These are phyloP conservation scores for Drosophila yooni DNA, from an alignment of 2,888 invertebrate species.

Conservation along the genomic window DNA sequence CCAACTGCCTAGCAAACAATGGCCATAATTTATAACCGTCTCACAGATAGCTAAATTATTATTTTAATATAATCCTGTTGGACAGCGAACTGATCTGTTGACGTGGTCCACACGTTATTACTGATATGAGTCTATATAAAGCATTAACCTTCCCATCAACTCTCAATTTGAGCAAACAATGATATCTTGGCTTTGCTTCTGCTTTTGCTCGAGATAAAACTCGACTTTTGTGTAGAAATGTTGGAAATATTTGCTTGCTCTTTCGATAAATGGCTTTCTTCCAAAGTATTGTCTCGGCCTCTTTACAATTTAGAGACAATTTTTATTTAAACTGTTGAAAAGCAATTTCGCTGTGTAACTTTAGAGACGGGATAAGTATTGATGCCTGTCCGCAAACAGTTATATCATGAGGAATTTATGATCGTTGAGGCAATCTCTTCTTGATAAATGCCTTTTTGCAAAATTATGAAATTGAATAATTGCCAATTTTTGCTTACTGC, in stretches of 20 bases:
- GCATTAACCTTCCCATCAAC: not conserved
- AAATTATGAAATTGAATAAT: not conserved
- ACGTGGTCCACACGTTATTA: not conserved
- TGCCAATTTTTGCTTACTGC: not conserved
- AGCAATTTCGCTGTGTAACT: not conserved
- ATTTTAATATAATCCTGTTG: not conserved
- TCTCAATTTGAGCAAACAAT: not conserved
- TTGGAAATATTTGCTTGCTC: not conserved
- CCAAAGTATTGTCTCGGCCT: not conserved
- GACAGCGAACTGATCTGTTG: not conserved
- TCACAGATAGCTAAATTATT: conserved; percentile 8
- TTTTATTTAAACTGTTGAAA: not conserved
- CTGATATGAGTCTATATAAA: not conserved
- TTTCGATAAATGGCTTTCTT: not conserved
- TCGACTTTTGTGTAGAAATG: not conserved
- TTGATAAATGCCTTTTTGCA: not conserved
- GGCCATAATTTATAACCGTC: conserved; percentile 25
- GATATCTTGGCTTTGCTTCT: not conserved
- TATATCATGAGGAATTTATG: not conserved
- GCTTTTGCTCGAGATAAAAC: not conserved
- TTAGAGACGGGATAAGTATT: not conserved
- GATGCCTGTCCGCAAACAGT: not conserved
- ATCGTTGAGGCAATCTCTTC: not conserved
- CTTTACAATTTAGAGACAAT: not conserved
- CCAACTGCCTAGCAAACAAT: conserved; percentile 13